Conservation (phyloP, 2,888 invertebrate genomes). For the Serripes groenlandicus region DNA sequence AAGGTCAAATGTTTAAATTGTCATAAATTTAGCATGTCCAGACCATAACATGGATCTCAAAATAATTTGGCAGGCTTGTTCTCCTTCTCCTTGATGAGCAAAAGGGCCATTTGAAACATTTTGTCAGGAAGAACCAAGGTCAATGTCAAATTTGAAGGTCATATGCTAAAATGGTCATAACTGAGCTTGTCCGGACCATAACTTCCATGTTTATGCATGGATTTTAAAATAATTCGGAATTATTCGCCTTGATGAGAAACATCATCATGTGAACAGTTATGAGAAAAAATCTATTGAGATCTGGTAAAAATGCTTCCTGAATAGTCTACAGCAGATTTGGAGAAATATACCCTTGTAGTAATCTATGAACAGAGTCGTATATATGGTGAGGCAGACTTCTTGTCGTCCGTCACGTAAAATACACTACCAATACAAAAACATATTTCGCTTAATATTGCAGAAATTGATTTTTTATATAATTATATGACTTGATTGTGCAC, state of each 20-base stretch:
- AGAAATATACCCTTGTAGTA: too few species aligned
- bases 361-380: too few species aligned
- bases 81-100: not conserved
- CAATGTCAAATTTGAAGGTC: not conserved
- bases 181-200: slow-evolving; percentile 10
- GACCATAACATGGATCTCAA: slow-evolving; percentile 9
- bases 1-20: slow-evolving; percentile 8
- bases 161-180: not conserved
- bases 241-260: not conserved
- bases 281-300: too few species aligned
- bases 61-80: not conserved
- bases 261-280: too few species aligned
- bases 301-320: too few species aligned
- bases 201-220: not conserved
- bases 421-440: too few species aligned
- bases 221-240: not conserved
- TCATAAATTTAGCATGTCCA: slow-evolving; percentile 2
- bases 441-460: too few species aligned
- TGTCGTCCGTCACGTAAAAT: too few species aligned
- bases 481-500: too few species aligned
- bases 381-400: too few species aligned
- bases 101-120: not conserved
- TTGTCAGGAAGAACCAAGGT: not conserved
- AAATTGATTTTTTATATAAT: too few species aligned
- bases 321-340: too few species aligned